phyloP scores from a whole-genome alignment of 2,888 invertebrate species.

The Calliphora vomitoria region DNA sequence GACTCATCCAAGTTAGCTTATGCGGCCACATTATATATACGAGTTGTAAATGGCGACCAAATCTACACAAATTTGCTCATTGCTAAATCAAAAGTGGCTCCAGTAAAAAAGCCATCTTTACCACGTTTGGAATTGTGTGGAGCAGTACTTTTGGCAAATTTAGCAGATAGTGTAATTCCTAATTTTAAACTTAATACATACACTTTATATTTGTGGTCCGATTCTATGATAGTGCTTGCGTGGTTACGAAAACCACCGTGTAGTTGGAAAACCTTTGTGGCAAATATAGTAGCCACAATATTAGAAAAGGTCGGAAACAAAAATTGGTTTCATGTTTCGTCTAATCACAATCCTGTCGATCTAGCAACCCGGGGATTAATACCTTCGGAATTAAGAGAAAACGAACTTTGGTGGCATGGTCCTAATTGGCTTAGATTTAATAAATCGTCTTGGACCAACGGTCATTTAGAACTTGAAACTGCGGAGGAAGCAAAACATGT shows the following conservation, averaged over 20 bases:
- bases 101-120: no score
- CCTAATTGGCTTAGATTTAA: neutral
- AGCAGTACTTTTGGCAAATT: no score
- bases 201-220: neutral
- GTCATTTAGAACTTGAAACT: neutral
- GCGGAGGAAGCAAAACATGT: neutral
- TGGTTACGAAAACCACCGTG: no score
- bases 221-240: neutral
- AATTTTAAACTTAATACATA: no score
- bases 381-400: neutral
- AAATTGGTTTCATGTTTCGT: neutral
- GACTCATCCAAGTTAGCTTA: slow-evolving; percentile 22
- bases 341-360: neutral
- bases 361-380: neutral
- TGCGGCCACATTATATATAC: neutral
- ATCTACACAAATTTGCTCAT: neutral
- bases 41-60: neutral
- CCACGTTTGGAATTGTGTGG: no score
- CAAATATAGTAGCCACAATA: neutral
- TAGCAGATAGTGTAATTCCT: no score
- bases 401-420: neutral
- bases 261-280: neutral
- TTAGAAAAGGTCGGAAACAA: neutral
- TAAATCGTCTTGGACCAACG: neutral
- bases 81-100: neutral